phyloP scores from a whole-genome alignment of 2,113 vertebrate genomes.

The Thamnaconus septentrionalis region DNA sequence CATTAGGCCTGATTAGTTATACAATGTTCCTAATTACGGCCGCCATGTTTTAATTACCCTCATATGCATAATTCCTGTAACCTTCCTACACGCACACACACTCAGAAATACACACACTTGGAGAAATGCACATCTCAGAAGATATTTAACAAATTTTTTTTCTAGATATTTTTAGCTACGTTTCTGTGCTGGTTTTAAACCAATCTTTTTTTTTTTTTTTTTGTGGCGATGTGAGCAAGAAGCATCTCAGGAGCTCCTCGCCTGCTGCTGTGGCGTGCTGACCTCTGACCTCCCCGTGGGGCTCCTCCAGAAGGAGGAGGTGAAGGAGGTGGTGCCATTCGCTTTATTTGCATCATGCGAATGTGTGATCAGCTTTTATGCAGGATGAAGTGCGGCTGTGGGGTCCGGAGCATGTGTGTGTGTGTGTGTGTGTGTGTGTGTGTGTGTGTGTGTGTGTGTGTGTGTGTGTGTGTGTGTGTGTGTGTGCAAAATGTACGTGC shows the following conservation, averaged over 20 bases:
- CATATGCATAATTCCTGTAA: slow-evolving; percentile 48
- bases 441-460: slow-evolving; percentile 20
- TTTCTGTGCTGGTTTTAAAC: no score
- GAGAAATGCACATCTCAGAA: background rate
- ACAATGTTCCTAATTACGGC: slow-evolving; percentile 76
- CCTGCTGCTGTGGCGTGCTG: background rate
- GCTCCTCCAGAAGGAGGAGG: background rate
- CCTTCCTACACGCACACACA: background rate
- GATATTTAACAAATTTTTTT: background rate
- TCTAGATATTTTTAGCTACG: no score
- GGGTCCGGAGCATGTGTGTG: slow-evolving; percentile 7
- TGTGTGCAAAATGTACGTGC: background rate
- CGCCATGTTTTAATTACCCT: slow-evolving; percentile 74
- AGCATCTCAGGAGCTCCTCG: no score
- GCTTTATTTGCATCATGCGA: background rate
- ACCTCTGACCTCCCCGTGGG: slow-evolving; percentile 38
- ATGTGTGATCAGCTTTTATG: background rate
- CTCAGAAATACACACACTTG: background rate
- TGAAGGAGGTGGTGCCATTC: background rate
- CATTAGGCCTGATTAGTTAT: slow-evolving; percentile 75
- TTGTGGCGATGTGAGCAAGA: no score
- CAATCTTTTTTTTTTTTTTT: no score
- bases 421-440: slow-evolving; percentile 2
- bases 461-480: slow-evolving; percentile 31
- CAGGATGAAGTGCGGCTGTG: background rate